Evolutionary conservation across 2,797 vertebrate species (phyloP).

Genomic region (Callimico goeldii): DNA sequence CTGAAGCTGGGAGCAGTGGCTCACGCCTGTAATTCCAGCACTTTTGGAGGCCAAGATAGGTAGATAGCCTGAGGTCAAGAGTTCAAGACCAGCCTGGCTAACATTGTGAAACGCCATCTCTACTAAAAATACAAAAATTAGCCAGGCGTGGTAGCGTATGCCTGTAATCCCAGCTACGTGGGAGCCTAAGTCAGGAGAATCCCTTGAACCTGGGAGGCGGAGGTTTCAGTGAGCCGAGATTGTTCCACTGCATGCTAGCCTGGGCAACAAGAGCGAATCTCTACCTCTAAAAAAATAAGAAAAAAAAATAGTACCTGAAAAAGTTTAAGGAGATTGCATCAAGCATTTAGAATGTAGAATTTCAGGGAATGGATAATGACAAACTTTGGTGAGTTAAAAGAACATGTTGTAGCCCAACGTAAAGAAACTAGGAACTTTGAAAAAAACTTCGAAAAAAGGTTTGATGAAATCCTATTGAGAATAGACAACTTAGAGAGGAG

Average conservation of each 20-base stretch:
- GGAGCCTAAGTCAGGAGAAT: not conserved
- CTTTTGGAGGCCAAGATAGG: not conserved
- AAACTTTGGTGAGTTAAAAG: too few relatives aligned
- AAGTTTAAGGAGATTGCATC: not conserved
- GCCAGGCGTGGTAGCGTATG: not conserved
- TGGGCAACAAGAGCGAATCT: not conserved
- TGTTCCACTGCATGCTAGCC: not conserved
- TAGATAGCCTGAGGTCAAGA: not conserved
- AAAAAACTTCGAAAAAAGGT: too few relatives aligned
- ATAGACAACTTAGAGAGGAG: too few relatives aligned
- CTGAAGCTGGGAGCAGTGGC: not conserved
- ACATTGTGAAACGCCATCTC: not conserved
- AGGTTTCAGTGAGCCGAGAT: not conserved
- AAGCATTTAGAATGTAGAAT: not conserved
- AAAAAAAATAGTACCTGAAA: not conserved
- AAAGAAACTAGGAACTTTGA: too few relatives aligned
- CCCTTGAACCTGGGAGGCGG: fast-evolving
- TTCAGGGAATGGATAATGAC: too few relatives aligned
- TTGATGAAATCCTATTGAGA: too few relatives aligned
- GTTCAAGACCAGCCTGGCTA: not conserved
- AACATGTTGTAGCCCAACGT: too few relatives aligned
- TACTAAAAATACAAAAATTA: not conserved
- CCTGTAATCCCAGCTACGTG: not conserved
- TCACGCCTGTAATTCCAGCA: not conserved
- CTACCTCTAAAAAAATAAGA: not conserved